Evolutionary conservation across 2,113 vertebrate species (phyloP).

Genomic region (Neolamprologus ventralis): DNA sequence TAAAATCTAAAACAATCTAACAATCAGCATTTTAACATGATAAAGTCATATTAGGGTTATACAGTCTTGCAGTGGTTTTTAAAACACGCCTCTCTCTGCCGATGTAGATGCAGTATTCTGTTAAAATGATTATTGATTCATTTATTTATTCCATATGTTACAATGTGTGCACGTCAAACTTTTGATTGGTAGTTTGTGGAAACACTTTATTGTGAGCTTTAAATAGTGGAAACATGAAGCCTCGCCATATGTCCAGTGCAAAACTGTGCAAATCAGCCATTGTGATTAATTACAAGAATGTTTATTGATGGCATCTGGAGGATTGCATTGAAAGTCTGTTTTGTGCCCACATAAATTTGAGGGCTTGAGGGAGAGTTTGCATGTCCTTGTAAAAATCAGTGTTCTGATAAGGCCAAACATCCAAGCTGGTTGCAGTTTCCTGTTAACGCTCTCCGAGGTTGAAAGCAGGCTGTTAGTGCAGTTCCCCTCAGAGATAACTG

Average conservation of each 20-base stretch:
- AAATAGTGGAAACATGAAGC: background rate
- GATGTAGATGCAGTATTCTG: background rate
- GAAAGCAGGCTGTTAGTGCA: background rate
- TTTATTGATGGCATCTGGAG: background rate
- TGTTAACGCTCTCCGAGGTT: background rate
- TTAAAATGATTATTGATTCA: background rate
- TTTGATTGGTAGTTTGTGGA: background rate
- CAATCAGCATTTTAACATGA: background rate
- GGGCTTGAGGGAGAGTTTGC: background rate
- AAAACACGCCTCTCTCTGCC: background rate
- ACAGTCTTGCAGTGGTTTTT: background rate
- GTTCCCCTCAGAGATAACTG: slow-evolving; percentile 2
- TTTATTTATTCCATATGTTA: background rate
- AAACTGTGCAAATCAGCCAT: background rate
- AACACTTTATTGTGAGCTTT: background rate
- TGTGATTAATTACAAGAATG: background rate
- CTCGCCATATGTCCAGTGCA: background rate
- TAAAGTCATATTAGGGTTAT: background rate
- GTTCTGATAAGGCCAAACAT: background rate
- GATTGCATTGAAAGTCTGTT: background rate
- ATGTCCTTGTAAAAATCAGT: background rate
- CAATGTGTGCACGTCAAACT: background rate
- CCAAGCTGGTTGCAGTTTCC: background rate
- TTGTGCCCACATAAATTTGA: background rate
- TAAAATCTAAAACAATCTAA: background rate